Conservation (phyloP, 2,797 vertebrate genomes). For the Emydoidea blandingii region DNA sequence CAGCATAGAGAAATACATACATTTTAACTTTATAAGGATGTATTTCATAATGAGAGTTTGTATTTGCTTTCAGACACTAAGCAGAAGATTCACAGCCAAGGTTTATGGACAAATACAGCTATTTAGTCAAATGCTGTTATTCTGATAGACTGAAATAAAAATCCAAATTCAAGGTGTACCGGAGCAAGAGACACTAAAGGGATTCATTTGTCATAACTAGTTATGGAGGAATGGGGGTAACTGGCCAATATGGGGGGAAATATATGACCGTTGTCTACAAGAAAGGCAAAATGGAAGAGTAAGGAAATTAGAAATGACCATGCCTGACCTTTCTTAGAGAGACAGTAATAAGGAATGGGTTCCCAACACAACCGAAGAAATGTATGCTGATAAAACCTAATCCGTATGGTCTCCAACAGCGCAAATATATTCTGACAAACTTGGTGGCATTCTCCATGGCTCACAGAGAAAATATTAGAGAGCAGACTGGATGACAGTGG, state of each 20-base stretch:
- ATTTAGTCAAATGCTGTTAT: conserved; percentile 16
- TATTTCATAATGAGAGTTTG: background rate
- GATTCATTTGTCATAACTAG: conserved; percentile 6
- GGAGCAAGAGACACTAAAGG: background rate
- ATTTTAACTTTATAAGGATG: background rate
- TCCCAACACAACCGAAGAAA: conserved; percentile 36
- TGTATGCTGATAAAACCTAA: conserved; percentile 49
- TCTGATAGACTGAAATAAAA: background rate
- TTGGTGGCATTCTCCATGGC: conserved; percentile 55
- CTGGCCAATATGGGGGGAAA: conserved; percentile 2
- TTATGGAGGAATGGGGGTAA: conserved; percentile 37
- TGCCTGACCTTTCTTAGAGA: conserved; percentile 52
- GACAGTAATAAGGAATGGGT: conserved; percentile 54
- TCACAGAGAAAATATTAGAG: conserved; percentile 58
- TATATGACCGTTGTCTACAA: background rate
- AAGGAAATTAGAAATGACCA: conserved; percentile 72
- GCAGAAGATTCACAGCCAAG: background rate
- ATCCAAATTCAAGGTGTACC: background rate
- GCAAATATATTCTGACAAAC: conserved; percentile 62
- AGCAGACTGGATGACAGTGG: conserved; percentile 46
- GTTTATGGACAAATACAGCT: background rate
- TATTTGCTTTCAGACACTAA: background rate
- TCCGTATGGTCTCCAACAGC: conserved; percentile 48
- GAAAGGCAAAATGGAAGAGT: conserved; percentile 33
- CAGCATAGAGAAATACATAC: conserved; percentile 22